A percentile compares a stretch with the other conserved stretches of the same genome.
Evolutionary conservation across 2,797 vertebrate species (phyloP).

Genomic region (Selene dorsalis): DNA sequence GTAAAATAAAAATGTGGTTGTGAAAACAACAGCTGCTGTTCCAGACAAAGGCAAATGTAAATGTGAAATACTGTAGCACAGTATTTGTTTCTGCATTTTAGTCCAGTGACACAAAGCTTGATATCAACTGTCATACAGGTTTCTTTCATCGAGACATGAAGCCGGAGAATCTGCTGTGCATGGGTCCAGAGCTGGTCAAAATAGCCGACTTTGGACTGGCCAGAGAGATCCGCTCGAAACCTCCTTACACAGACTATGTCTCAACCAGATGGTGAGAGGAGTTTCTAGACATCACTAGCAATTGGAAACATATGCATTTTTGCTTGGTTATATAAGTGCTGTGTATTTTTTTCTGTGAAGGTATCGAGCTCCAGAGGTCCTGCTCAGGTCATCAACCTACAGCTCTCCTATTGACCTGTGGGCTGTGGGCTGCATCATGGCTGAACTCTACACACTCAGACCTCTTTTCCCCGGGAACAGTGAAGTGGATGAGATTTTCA

Average conservation of each 20-base stretch:
- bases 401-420: slow-evolving; percentile 97
- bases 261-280: slow-evolving; percentile 94
- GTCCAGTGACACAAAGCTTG: background rate
- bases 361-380: slow-evolving; percentile 97
- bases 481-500: slow-evolving; percentile 98
- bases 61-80: background rate
- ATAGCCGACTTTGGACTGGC: slow-evolving; percentile 99
- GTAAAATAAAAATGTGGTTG: background rate
- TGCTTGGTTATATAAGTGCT: background rate
- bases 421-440: slow-evolving; percentile 99
- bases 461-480: slow-evolving; percentile 98
- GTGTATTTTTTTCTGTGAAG: slow-evolving; percentile 74
- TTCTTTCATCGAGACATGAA: slow-evolving; percentile 99
- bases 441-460: slow-evolving; percentile 94
- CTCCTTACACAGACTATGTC: slow-evolving; percentile 98
- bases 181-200: slow-evolving; percentile 98
- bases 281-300: background rate
- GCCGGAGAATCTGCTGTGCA: slow-evolving; percentile 97
- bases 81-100: slow-evolving; percentile 3
- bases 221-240: slow-evolving; percentile 95
- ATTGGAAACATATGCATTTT: background rate
- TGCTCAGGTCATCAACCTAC: slow-evolving; percentile 92
- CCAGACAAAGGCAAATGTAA: background rate
- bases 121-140: slow-evolving; percentile 78
- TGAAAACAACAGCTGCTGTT: background rate